These are phyloP conservation scores for Apodemia mormo DNA, from an alignment of 2,888 invertebrate genomes.

Conservation along the genomic window DNA sequence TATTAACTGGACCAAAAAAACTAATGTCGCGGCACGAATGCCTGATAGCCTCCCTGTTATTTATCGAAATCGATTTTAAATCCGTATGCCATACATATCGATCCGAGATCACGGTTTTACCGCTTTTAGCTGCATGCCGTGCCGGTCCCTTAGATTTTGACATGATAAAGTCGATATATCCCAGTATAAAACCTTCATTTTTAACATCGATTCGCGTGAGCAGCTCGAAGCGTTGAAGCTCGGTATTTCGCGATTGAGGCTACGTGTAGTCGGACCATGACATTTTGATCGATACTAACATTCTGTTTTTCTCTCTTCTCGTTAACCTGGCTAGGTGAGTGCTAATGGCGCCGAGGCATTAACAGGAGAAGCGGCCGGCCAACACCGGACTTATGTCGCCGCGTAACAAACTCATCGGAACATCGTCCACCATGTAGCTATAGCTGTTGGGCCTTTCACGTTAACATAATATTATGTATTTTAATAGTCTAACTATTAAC, in stretches of 20 bases:
- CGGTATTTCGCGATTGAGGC: slow-evolving; percentile 60
- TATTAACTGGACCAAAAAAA: slow-evolving; percentile 71
- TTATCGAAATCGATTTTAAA: slow-evolving; percentile 60
- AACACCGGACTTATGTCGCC: slow-evolving; percentile 60
- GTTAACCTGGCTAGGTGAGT: slow-evolving; percentile 90
- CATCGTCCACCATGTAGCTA: slow-evolving; percentile 80
- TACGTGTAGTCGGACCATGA: slow-evolving; percentile 75
- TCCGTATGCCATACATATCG: slow-evolving; percentile 70
- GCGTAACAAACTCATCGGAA: slow-evolving; percentile 78
- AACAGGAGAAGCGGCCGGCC: slow-evolving; percentile 71
- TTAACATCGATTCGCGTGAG: slow-evolving; percentile 27
- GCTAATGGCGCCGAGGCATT: slow-evolving; percentile 85
- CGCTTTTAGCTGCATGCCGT: slow-evolving; percentile 72
- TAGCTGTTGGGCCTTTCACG: slow-evolving; percentile 80
- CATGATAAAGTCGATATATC: slow-evolving; percentile 18
- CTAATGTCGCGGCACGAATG: slow-evolving; percentile 77
- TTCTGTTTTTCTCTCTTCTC: slow-evolving; percentile 87
- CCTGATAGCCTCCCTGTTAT: slow-evolving; percentile 78
- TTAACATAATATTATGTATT: slow-evolving; percentile 79
- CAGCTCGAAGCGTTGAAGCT: slow-evolving; percentile 60
- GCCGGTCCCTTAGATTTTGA: slow-evolving; percentile 46
- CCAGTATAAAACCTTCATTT: not conserved
- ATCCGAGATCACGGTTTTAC: slow-evolving; percentile 70
- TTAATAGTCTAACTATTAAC: slow-evolving; percentile 82
- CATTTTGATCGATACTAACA: slow-evolving; percentile 84